Evolutionary conservation across 2,113 vertebrate species (phyloP).

Genomic region (Myiozetetes cayanensis): DNA sequence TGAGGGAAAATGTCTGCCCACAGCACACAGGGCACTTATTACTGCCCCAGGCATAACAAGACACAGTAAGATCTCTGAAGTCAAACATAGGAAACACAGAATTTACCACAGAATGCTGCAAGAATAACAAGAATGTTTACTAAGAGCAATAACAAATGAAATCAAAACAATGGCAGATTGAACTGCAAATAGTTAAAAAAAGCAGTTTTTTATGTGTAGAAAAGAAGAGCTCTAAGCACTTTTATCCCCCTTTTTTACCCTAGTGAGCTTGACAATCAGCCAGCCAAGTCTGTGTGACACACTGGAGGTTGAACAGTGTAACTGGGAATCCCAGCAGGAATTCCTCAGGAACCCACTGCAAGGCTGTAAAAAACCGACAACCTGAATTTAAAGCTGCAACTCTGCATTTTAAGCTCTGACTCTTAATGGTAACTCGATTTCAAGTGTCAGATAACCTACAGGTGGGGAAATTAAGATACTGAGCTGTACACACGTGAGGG

Average conservation of each 20-base stretch:
- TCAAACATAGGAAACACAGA: background rate
- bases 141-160: background rate
- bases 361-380: background rate
- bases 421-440: background rate
- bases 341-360: background rate
- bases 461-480: background rate
- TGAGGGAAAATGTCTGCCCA: background rate
- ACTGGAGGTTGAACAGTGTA: background rate
- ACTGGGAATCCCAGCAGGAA: background rate
- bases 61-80: background rate
- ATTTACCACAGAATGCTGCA: background rate
- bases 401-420: background rate
- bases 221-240: background rate
- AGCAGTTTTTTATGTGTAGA: background rate
- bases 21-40: background rate
- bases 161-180: background rate
- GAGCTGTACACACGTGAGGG: background rate
- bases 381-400: background rate
- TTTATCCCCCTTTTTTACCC: background rate
- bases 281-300: background rate
- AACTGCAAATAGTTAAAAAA: background rate
- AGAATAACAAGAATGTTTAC: background rate
- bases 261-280: background rate
- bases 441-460: background rate
- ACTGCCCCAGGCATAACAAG: background rate